Percentiles rank a stretch among this genome's conserved stretches.
Conservation (phyloP, 2,113 vertebrate species). For the Xiphorhynchus elegans region DNA sequence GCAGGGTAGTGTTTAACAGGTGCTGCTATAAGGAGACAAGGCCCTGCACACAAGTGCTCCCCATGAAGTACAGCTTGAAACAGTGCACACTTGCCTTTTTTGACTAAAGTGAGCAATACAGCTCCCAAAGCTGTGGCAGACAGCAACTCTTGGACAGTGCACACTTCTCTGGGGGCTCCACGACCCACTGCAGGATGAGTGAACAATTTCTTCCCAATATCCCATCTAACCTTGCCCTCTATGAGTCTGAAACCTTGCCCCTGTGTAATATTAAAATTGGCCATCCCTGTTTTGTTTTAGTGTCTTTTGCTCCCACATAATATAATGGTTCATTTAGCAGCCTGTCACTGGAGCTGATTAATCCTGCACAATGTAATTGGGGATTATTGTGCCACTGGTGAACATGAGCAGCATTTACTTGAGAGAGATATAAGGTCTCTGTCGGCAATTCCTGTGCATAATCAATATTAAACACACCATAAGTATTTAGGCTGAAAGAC, state of each 20-base stretch:
- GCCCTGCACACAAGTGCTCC: not conserved
- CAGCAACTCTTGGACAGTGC: not conserved
- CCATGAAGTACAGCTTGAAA: not conserved
- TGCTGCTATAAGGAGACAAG: not conserved
- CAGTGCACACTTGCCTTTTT: not conserved
- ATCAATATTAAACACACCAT: slow-evolving; percentile 59
- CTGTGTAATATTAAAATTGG: not conserved
- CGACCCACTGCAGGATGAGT: slow-evolving; percentile 43
- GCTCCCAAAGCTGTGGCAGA: not conserved
- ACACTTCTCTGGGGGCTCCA: slow-evolving; percentile 55
- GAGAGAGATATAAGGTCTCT: not conserved
- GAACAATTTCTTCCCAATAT: not conserved
- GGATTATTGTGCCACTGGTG: slow-evolving; percentile 28
- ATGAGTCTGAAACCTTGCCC: not conserved
- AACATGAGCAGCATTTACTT: not conserved
- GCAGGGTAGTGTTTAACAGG: not conserved
- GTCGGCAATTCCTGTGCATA: not conserved
- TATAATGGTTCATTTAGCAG: slow-evolving; percentile 68
- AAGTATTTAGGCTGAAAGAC: slow-evolving; percentile 68
- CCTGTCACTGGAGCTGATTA: slow-evolving; percentile 66
- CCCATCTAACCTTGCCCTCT: not conserved
- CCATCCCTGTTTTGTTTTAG: slow-evolving; percentile 51
- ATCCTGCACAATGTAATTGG: slow-evolving; percentile 58
- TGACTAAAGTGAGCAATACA: not conserved
- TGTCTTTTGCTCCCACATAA: slow-evolving; percentile 43